Evolutionary conservation across 2,113 vertebrate genomes (phyloP), one percentile per base, ranked within the genome.

Genomic region (Tragelaphus strepsiceros): DNA sequence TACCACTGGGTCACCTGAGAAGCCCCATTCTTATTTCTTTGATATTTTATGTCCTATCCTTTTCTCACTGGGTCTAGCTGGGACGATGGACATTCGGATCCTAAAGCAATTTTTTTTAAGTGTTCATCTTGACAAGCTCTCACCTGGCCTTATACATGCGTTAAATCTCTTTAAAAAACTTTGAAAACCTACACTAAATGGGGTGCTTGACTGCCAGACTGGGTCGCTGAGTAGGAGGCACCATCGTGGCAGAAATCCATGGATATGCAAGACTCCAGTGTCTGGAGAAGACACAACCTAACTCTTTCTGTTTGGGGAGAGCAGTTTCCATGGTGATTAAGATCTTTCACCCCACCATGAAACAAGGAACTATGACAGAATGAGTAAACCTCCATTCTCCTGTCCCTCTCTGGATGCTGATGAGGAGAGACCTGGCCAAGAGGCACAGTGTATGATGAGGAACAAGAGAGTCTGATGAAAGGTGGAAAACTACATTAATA

Each of bases 181-280:
- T 51, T 53, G 87, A 86, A 83, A 83, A 59, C 21, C 90, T 62
- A 1, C 32, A 62, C 35, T 35, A 11, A 84, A 22, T 53, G 54
- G 5, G 56, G 62, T 5, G 1, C 32, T 24, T 53, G n/a, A 32
- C 49, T 11, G 32, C 21, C 59, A 15, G 30, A 12, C n/a, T 53
- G 5, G 8, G 22, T 12, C 1, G 1, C 35, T 19, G 24, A 28
- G 19, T 6, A 10, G 85, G 59, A 30, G 43, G n/a, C 39, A 4
- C 5, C 30, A 6, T 4, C 2, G 0, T 2, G 30, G 39, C 54
- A 32, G 35, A 46, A 24, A 78, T 13, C 53, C 46, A 1, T 0
- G 5, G 53, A 28, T 46, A 30, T 1, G 1, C 8, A n/a, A 12
- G 0, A 30, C 46, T 39, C 1, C 24, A 6, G 13, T 1, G 3